Conservation (phyloP, 2,797 vertebrate genomes). For the Dipus sagitta region DNA sequence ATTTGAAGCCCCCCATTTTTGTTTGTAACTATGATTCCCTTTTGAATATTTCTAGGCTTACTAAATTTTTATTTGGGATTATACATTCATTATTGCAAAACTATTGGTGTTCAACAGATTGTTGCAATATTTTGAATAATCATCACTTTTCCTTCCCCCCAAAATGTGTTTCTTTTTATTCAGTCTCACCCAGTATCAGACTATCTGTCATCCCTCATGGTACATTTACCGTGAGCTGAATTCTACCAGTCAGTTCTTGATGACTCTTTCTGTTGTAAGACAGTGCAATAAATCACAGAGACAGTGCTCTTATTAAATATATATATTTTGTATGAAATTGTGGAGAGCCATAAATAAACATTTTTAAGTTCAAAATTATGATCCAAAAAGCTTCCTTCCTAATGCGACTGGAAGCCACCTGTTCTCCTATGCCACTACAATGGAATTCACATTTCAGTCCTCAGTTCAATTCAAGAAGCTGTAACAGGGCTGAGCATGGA, state of each 20-base stretch:
- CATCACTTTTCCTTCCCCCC: background rate
- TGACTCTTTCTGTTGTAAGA: slow-evolving; percentile 61
- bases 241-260: slow-evolving; percentile 61
- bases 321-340: slow-evolving; percentile 52
- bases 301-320: slow-evolving; percentile 64
- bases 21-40: background rate
- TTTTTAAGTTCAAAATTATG: slow-evolving; percentile 58
- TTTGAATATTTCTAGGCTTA: background rate
- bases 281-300: slow-evolving; percentile 71
- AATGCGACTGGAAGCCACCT: background rate
- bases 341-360: slow-evolving; percentile 45
- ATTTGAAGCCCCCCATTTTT: background rate
- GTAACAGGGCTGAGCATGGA: background rate
- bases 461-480: background rate
- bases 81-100: slow-evolving; percentile 7
- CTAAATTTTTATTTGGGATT: background rate
- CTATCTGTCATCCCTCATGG: slow-evolving; percentile 53
- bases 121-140: slow-evolving; percentile 9
- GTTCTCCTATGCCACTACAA: background rate
- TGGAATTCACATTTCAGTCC: background rate
- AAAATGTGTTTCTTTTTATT: background rate
- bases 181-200: slow-evolving; percentile 37
- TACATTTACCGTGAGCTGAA: slow-evolving; percentile 56
- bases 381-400: background rate
- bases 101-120: background rate